Conservation (phyloP, 2,888 invertebrate species). For the Athetis lepigone region DNA sequence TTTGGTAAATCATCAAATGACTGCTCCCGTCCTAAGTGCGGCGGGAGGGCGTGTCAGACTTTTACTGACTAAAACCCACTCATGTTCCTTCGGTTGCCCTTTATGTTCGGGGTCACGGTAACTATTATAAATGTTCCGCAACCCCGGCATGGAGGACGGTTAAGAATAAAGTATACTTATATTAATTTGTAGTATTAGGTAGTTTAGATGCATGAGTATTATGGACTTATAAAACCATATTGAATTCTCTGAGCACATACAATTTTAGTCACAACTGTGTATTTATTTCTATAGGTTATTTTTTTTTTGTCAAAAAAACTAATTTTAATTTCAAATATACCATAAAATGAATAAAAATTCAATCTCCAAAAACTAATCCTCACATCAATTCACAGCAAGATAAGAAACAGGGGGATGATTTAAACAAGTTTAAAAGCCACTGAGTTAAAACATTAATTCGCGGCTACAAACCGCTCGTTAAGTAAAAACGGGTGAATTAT, state of each 20-base stretch:
- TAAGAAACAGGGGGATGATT: conserved; percentile 63
- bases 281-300: neutral
- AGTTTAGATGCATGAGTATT: no score
- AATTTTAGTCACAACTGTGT: neutral
- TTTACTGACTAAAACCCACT: no score
- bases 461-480: conserved; percentile 78
- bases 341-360: conserved; percentile 35
- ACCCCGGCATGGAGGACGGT: no score
- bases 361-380: conserved; percentile 40
- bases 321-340: neutral
- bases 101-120: no score
- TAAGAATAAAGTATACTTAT: neutral
- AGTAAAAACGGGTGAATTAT: conserved; percentile 80
- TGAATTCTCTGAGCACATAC: neutral
- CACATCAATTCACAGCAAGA: conserved; percentile 51
- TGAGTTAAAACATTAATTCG: conserved; percentile 75
- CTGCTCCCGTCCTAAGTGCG: no score
- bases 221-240: no score
- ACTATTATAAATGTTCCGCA: no score
- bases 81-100: no score
- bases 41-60: no score
- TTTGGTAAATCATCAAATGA: no score
- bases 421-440: conserved; percentile 66
- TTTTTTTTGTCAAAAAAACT: neutral
- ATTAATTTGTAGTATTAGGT: neutral